phyloP scores from a whole-genome alignment of 2,888 invertebrate genomes.

The Drosophila emarginata region DNA sequence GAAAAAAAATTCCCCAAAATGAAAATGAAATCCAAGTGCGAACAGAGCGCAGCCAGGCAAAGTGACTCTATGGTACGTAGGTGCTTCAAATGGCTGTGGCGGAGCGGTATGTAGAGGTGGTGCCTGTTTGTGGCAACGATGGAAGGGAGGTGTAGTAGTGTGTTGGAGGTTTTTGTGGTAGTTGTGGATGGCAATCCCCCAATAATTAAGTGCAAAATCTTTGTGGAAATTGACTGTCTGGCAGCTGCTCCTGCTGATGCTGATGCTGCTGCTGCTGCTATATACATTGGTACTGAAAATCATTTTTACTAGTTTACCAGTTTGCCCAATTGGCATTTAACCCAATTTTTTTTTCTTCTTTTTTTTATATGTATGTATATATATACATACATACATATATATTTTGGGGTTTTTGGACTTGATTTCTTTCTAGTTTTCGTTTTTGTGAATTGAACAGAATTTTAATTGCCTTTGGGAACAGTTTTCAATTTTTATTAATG shows the following conservation, averaged over 20 bases:
- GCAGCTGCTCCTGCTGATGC: constrained; percentile 12
- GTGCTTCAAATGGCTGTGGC: neutral
- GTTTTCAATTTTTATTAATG: constrained; percentile 36
- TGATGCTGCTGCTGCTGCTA: no score
- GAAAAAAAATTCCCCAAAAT: neutral
- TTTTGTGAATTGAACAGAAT: constrained; percentile 21
- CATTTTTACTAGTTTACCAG: constrained; percentile 9
- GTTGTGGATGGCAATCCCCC: neutral
- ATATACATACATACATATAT: no score
- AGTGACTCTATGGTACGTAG: neutral
- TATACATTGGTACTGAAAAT: neutral
- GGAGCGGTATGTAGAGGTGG: neutral
- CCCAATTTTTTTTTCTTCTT: constrained; percentile 32
- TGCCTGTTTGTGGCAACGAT: neutral
- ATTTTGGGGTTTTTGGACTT: neutral
- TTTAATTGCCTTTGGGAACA: constrained; percentile 29
- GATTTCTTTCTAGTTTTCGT: neutral
- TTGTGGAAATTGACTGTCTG: constrained; percentile 21
- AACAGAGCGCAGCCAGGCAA: neutral
- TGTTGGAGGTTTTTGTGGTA: no score
- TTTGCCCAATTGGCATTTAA: constrained; percentile 31
- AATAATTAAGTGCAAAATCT: constrained; percentile 29
- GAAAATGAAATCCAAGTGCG: constrained; percentile 10
- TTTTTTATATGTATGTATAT: no score
- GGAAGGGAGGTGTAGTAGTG: neutral